phyloP scores from a whole-genome alignment of 2,888 invertebrate species.

The Drosophila sordidula region DNA sequence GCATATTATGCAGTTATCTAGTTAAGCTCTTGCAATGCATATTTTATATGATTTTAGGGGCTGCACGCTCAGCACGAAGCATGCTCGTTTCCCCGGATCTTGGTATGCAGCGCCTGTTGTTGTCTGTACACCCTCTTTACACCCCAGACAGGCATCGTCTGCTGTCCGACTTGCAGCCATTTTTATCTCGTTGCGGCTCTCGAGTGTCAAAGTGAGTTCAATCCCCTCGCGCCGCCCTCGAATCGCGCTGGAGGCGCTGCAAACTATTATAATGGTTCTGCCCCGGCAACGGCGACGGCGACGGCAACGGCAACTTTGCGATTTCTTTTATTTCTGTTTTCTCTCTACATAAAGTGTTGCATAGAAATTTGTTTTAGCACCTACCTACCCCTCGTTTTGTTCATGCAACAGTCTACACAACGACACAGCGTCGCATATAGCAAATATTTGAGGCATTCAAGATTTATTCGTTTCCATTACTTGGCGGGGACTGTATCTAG shows the following conservation, averaged over 20 bases:
- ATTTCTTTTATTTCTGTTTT: conserved; percentile 50
- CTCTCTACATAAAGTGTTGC: conserved; percentile 41
- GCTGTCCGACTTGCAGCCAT: conserved; percentile 48
- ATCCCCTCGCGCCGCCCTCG: background rate
- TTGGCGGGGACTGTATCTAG: conserved; percentile 24
- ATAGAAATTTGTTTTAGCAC: conserved; percentile 50
- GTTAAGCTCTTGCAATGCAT: conserved; percentile 62
- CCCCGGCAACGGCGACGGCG: conserved; percentile 23
- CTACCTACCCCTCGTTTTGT: background rate
- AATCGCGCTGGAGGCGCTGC: conserved; percentile 53
- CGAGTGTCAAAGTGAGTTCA: conserved; percentile 66
- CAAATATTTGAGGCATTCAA: conserved; percentile 72
- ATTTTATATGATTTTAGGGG: conserved; percentile 60
- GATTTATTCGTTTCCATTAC: conserved; percentile 75
- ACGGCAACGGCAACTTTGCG: conserved; percentile 45
- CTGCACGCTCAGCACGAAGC: conserved; percentile 13
- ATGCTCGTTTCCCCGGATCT: conserved; percentile 27
- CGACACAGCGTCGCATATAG: conserved; percentile 42
- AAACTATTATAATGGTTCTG: conserved; percentile 71
- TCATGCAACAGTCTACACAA: conserved; percentile 16
- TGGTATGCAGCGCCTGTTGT: conserved; percentile 46
- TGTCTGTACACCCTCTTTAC: conserved; percentile 20
- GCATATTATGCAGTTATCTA: conserved; percentile 54
- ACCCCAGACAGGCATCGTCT: conserved; percentile 42
- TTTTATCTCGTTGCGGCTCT: conserved; percentile 74